Evolutionary conservation across 2,797 vertebrate species (phyloP), one percentile per base, ranked within the genome.

Genomic region (Rhinichthys osculus): DNA sequence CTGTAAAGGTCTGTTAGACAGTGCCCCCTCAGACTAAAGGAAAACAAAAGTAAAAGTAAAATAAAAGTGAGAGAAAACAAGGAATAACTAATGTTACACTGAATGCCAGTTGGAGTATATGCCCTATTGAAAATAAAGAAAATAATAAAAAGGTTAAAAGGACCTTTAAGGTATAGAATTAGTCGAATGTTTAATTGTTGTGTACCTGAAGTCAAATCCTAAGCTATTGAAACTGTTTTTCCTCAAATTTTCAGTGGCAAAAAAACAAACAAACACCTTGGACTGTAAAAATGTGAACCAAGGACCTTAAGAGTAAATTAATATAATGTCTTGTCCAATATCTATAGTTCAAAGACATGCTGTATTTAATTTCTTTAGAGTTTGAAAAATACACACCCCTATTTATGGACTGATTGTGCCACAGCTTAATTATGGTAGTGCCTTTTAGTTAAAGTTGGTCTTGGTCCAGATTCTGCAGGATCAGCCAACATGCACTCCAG

Each of bases 391-490:
- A 54, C 1, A 38, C 2, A 78, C 23, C 9, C 5, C 38, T 62
- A 17, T 38, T 44, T 19, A 80, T 33, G 5, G 42, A 23, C 40
- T 66, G 27, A 33, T 35, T 80, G 10, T 30, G n/a, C 78, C 14
- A 66, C 16, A 21, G 40, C n/a, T 66, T 47, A 79, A 79, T 79
- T 66, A 79, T 19, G 19, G n/a, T 64, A 35, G 19, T 67, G 78
- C 17, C 30, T 80, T 80, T 80, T 80, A 80, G 78, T 44, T 42
- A 30, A 84, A 70, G 10, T 54, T 40, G 71, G 82, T 76, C 57
- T 74, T 47, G 23, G 5, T 83, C 72, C 30, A 67, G 42, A 47
- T 38, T 33, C 70, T 62, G 54, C 27, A 7, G 27, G 14, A 73
- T 42, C 54, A 44, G 69, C 67, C 50, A 59, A 40, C n/a, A 82